These are phyloP conservation scores for Apaloderma vittatum DNA, from an alignment of 2,113 vertebrate genomes.

Conservation along the genomic window DNA sequence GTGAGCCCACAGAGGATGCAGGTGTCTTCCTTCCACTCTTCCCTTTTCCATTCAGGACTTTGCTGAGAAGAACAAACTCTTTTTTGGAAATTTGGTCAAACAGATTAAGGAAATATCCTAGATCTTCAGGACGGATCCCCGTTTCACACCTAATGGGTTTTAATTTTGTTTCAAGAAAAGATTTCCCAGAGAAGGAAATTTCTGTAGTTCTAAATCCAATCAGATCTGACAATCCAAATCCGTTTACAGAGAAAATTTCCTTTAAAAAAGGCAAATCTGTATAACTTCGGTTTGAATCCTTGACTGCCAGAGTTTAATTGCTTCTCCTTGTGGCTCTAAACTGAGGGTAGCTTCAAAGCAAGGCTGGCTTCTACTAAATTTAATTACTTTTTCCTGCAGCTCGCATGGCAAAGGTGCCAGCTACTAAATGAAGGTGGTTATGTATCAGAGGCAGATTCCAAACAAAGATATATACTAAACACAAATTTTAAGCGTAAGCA, in stretches of 20 bases:
- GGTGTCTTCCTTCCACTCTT: background rate
- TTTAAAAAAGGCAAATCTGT: background rate
- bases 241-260: background rate
- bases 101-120: background rate
- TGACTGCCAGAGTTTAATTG: constrained; percentile 62
- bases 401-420: constrained; percentile 35
- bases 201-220: background rate
- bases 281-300: constrained; percentile 25
- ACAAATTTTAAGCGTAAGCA: background rate
- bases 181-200: background rate
- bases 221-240: constrained; percentile 5
- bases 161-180: background rate
- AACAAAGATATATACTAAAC: background rate
- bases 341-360: constrained; percentile 68
- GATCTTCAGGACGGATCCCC: background rate
- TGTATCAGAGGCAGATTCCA: constrained; percentile 32
- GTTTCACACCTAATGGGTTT: background rate
- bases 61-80: background rate
- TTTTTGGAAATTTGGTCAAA: background rate
- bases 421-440: constrained; percentile 21
- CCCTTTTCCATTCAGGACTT: background rate
- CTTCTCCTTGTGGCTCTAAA: constrained; percentile 59
- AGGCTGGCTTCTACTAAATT: constrained; percentile 71
- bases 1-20: background rate
- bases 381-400: constrained; percentile 66